Evolutionary conservation across 2,888 invertebrate genomes (phyloP).

Genomic region (Malacosoma neustria): DNA sequence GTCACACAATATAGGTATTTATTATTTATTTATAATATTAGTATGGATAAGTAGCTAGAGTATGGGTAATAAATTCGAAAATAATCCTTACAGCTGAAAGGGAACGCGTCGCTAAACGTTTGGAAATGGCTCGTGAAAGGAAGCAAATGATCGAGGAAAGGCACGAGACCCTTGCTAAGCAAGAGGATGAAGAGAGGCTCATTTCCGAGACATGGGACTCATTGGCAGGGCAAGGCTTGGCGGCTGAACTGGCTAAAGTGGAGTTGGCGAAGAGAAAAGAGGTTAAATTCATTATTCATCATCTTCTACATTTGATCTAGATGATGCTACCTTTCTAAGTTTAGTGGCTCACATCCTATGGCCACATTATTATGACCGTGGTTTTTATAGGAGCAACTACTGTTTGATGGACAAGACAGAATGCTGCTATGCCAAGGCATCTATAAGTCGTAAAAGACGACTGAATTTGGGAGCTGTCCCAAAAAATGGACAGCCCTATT

Average conservation of each 20-base stretch:
- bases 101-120: constrained; percentile 22
- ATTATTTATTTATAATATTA: neutral
- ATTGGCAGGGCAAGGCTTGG: constrained; percentile 33
- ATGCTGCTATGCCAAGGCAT: too few relatives aligned
- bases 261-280: constrained; percentile 34
- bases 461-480: too few relatives aligned
- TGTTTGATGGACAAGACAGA: too few relatives aligned
- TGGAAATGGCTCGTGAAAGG: constrained; percentile 27
- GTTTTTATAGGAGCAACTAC: too few relatives aligned
- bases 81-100: constrained; percentile 26
- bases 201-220: constrained; percentile 46
- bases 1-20: constrained; percentile 1
- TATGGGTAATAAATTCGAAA: neutral
- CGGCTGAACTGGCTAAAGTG: constrained; percentile 24
- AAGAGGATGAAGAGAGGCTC: constrained; percentile 21
- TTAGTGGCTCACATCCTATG: too few relatives aligned
- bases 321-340: too few relatives aligned
- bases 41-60: too few relatives aligned
- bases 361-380: too few relatives aligned
- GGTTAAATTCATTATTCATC: too few relatives aligned
- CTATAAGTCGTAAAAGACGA: too few relatives aligned
- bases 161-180: constrained; percentile 16
- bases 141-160: constrained; percentile 33
- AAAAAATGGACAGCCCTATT: too few relatives aligned
- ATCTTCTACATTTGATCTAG: too few relatives aligned